Evolutionary conservation across 1,140 invertebrate species (phyloP).

Genomic region (Caenorhabditis brenneri): DNA sequence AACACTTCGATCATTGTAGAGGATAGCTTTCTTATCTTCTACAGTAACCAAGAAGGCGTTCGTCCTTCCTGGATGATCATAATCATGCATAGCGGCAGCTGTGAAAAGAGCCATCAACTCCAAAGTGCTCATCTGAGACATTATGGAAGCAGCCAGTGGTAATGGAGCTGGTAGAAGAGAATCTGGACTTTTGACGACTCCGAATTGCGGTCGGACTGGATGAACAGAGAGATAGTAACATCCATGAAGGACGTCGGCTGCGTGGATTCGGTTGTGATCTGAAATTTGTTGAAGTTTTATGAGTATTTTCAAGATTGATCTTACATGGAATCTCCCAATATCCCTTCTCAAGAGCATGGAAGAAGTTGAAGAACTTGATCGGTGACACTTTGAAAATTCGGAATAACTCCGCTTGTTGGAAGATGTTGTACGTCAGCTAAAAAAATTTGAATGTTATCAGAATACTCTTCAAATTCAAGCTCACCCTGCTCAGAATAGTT

Average conservation of each 20-base stretch:
- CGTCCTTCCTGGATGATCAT: slow-evolving; percentile 78
- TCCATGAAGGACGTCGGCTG: slow-evolving; percentile 77
- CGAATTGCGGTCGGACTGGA: slow-evolving; percentile 72
- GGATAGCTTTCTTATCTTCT: slow-evolving; percentile 75
- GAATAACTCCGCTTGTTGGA: slow-evolving; percentile 76
- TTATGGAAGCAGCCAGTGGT: slow-evolving; percentile 34
- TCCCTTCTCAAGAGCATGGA: slow-evolving; percentile 76
- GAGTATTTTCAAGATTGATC: no score
- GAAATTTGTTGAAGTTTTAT: slow-evolving; percentile 56
- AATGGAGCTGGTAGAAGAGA: slow-evolving; percentile 30
- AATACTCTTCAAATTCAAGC: slow-evolving; percentile 51
- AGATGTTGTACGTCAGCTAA: slow-evolving; percentile 76
- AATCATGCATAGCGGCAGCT: slow-evolving; percentile 79
- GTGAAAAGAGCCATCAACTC: slow-evolving; percentile 77
- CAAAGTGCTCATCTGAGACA: slow-evolving; percentile 62
- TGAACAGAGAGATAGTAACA: slow-evolving; percentile 77
- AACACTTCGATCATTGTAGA: slow-evolving; percentile 77
- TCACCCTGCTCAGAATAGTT: slow-evolving; percentile 75
- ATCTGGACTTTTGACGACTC: slow-evolving; percentile 52
- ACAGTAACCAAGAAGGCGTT: slow-evolving; percentile 78
- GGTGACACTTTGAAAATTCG: slow-evolving; percentile 77
- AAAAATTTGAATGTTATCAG: slow-evolving; percentile 55
- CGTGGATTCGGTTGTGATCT: slow-evolving; percentile 79
- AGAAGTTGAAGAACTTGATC: slow-evolving; percentile 76
- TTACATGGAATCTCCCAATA: slow-evolving; percentile 78